phyloP scores from a whole-genome alignment of 2,888 invertebrate species.

The Andricus quercusramuli region DNA sequence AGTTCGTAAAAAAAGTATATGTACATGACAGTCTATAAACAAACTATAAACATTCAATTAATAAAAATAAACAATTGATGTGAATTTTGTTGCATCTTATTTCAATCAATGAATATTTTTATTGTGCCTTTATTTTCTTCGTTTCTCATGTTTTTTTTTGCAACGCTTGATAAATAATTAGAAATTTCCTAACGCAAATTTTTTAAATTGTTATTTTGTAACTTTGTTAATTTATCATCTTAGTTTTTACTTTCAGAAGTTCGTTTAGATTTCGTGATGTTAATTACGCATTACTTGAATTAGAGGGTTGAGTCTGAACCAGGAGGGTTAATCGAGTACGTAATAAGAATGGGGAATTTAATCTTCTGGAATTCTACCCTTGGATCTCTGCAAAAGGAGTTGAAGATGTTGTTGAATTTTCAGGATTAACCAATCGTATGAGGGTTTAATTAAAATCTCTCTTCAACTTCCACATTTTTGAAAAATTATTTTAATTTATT shows the following conservation, averaged over 20 bases:
- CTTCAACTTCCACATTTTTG: too few species aligned
- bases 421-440: neutral
- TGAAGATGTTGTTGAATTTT: slow-evolving; percentile 11
- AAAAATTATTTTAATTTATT: too few species aligned
- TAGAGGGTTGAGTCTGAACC: slow-evolving; percentile 54
- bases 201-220: neutral
- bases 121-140: too few species aligned
- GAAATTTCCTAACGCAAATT: too few species aligned
- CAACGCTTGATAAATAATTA: too few species aligned
- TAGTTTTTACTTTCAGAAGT: slow-evolving; percentile 37
- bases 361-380: slow-evolving; percentile 52
- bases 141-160: too few species aligned
- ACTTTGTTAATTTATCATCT: slow-evolving; percentile 11
- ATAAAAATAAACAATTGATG: too few species aligned
- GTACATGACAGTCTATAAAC: too few species aligned
- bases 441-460: neutral
- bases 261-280: slow-evolving; percentile 29
- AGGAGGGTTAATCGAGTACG: slow-evolving; percentile 66
- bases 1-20: too few species aligned
- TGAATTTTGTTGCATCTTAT: too few species aligned
- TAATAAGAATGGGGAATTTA: slow-evolving; percentile 67
- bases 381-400: neutral
- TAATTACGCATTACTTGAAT: slow-evolving; percentile 61
- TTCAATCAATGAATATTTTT: too few species aligned
- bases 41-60: too few species aligned